These are phyloP conservation scores for Kryptolebias marmoratus DNA, from an alignment of 2,113 vertebrate genomes.

Conservation along the genomic window DNA sequence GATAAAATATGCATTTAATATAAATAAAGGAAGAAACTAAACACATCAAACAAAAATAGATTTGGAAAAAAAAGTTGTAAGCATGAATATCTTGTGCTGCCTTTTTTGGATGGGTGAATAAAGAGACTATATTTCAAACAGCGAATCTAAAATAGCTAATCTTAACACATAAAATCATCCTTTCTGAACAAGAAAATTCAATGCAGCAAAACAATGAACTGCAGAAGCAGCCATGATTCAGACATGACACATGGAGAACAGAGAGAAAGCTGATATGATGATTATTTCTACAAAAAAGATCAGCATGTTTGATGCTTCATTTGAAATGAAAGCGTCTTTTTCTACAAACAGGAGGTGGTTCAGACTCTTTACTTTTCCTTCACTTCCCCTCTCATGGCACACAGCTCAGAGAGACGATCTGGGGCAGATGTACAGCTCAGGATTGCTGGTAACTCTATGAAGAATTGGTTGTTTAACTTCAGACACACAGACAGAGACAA, in stretches of 20 bases:
- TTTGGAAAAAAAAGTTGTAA: slow-evolving; percentile 1
- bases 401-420: background rate
- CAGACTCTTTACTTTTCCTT: background rate
- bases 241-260: slow-evolving; percentile 28
- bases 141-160: background rate
- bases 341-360: background rate
- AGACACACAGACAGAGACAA: background rate
- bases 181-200: slow-evolving; percentile 24
- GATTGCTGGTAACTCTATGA: background rate
- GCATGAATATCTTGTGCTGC: slow-evolving; percentile 3
- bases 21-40: background rate
- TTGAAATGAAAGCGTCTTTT: too few relatives aligned
- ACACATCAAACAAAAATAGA: background rate
- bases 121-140: background rate
- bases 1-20: background rate
- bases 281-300: too few relatives aligned
- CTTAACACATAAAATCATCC: slow-evolving; percentile 13
- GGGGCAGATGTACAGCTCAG: background rate
- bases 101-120: background rate
- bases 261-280: background rate
- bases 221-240: background rate
- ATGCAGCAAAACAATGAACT: background rate
- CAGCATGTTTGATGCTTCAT: too few relatives aligned
- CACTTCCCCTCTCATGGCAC: background rate
- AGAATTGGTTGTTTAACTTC: background rate